These are phyloP conservation scores for Pogonocherus hispidulus DNA, from an alignment of 2,888 invertebrate species.

Conservation along the genomic window DNA sequence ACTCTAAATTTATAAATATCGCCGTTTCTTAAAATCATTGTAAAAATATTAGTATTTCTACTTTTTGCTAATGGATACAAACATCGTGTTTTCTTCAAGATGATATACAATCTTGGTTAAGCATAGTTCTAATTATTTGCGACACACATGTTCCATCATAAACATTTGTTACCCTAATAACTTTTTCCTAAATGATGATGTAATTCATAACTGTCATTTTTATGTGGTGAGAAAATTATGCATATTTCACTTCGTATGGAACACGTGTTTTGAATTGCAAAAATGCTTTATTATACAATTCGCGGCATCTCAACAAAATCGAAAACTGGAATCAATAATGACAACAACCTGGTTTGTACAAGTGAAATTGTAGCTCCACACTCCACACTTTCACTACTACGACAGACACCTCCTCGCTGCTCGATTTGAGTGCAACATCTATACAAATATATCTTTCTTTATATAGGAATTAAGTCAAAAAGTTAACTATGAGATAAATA, in stretches of 20 bases:
- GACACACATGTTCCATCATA: background rate
- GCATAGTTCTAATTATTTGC: background rate
- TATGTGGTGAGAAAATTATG: conserved; percentile 9
- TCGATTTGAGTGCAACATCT: too few relatives aligned
- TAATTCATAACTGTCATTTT: background rate
- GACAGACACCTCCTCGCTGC: too few relatives aligned
- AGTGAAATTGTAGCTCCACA: too few relatives aligned
- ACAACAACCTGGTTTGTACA: conserved; percentile 8
- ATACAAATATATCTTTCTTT: too few relatives aligned
- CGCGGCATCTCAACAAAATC: background rate
- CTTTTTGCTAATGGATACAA: too few relatives aligned
- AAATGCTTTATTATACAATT: background rate
- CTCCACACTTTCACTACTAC: conserved; percentile 6
- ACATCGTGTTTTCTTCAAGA: too few relatives aligned
- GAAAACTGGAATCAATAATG: conserved; percentile 5
- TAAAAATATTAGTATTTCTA: too few relatives aligned
- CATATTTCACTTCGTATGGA: background rate
- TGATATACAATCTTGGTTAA: background rate
- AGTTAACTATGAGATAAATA: too few relatives aligned
- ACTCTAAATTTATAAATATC: too few relatives aligned
- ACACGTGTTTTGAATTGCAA: conserved; percentile 12
- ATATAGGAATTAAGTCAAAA: too few relatives aligned
- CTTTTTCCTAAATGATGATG: conserved; percentile 9
- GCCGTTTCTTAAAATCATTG: too few relatives aligned
- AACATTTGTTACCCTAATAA: conserved; percentile 8